phyloP scores from a whole-genome alignment of 2,797 vertebrate genomes.

The Danio choprae region DNA sequence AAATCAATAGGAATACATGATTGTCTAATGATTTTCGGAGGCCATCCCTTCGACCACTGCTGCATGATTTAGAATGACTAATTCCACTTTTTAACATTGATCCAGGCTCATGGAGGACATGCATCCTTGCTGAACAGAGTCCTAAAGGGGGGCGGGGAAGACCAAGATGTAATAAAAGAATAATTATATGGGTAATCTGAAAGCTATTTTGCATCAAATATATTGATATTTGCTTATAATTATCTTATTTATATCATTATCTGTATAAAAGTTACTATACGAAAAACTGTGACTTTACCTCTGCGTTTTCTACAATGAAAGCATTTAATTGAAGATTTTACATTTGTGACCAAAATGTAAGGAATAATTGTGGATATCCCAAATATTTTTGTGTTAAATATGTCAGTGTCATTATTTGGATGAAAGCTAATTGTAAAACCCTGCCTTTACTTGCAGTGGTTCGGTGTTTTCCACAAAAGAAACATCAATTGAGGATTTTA shows the following conservation, averaged over 20 bases:
- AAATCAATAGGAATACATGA: conserved; percentile 99
- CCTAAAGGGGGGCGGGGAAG: conserved; percentile 39
- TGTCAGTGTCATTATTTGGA: too few relatives aligned
- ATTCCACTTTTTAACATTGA: conserved; percentile 98
- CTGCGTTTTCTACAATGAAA: neutral
- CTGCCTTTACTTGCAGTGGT: conserved; percentile 30
- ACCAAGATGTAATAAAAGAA: conserved; percentile 16
- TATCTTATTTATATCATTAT: neutral
- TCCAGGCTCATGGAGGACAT: conserved; percentile 73
- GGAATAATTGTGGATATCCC: too few relatives aligned
- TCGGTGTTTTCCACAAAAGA: too few relatives aligned
- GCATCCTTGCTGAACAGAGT: conserved; percentile 79
- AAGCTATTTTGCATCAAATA: neutral
- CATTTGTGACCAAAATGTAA: too few relatives aligned
- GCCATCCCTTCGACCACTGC: conserved; percentile 94
- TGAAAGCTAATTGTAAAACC: too few relatives aligned
- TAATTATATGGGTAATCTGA: conserved; percentile 7
- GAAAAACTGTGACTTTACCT: neutral
- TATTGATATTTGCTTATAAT: neutral
- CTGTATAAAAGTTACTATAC: neutral
- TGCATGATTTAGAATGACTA: conserved; percentile 99
- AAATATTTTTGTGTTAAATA: too few relatives aligned
- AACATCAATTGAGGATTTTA: too few relatives aligned
- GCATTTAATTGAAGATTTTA: too few relatives aligned
- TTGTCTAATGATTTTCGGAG: conserved; percentile 99